These are phyloP conservation scores for Xiphorhynchus elegans DNA, from an alignment of 2,113 vertebrate species.

Conservation along the genomic window DNA sequence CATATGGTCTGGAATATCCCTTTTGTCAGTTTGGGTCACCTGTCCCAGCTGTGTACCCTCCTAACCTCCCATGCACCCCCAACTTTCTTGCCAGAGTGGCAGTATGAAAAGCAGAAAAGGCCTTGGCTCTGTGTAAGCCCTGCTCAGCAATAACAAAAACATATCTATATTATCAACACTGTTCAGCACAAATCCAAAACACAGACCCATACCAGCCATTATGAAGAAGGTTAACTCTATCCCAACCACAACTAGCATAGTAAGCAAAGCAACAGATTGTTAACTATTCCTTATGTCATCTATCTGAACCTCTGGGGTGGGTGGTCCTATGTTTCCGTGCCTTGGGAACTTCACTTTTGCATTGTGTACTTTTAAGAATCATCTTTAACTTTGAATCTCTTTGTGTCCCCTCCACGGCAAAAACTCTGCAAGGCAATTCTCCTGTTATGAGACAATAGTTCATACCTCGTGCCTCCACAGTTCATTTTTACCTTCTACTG, in stretches of 20 bases:
- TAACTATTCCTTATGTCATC: neutral
- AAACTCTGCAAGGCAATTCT: neutral
- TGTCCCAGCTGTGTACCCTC: neutral
- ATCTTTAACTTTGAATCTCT: neutral
- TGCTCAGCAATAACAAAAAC: neutral
- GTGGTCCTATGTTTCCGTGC: neutral
- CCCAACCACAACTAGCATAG: neutral
- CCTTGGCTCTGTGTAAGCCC: neutral
- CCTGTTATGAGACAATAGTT: rapidly evolving
- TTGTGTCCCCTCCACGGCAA: neutral
- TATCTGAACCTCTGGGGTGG: neutral
- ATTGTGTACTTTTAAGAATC: neutral
- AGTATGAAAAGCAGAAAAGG: neutral
- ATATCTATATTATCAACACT: neutral
- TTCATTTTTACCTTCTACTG: neutral
- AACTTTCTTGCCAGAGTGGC: rapidly evolving
- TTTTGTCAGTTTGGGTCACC: neutral
- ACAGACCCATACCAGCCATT: neutral
- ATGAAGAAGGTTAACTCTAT: neutral
- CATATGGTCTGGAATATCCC: neutral
- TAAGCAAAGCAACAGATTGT: neutral
- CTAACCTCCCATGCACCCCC: rapidly evolving
- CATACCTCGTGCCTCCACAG: neutral
- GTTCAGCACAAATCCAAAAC: neutral
- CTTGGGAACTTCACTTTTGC: neutral